Percentiles rank a stretch among this genome's conserved stretches.
Conservation (phyloP, 2,797 vertebrate species). For the Micrastur ruficollis region DNA sequence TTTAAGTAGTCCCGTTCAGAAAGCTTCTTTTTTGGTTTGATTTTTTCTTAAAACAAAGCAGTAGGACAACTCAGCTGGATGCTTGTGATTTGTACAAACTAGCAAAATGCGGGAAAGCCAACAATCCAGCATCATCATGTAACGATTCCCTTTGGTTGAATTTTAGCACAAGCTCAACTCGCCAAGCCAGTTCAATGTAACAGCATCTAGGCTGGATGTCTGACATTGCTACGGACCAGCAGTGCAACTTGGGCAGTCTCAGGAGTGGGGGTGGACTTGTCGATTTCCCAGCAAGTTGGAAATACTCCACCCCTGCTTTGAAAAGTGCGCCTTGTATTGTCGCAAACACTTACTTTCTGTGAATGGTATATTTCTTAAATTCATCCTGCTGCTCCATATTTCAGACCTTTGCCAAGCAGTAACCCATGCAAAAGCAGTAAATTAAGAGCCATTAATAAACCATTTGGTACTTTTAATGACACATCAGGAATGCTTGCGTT, state of each 20-base stretch:
- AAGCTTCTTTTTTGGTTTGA: not conserved
- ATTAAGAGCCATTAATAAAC: not conserved
- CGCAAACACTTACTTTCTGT: not conserved
- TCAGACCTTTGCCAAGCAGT: not conserved
- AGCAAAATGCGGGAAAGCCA: rapidly evolving
- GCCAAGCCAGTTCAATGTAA: not conserved
- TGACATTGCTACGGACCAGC: not conserved
- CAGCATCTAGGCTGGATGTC: not conserved
- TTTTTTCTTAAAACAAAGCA: not conserved
- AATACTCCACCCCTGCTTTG: not conserved
- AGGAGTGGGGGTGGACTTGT: not conserved
- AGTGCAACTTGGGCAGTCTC: not conserved
- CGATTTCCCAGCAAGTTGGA: not conserved
- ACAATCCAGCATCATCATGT: not conserved
- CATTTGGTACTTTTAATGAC: not conserved
- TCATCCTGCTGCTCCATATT: not conserved
- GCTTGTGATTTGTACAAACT: not conserved
- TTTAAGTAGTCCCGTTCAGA: not conserved
- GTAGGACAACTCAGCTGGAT: not conserved
- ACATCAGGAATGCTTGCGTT: not conserved
- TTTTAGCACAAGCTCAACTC: not conserved
- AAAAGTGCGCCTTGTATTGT: not conserved
- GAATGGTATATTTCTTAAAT: not conserved
- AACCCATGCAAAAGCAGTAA: not conserved
- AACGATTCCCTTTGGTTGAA: not conserved